Percentiles rank a stretch among this genome's conserved stretches.
These are phyloP conservation scores for Arenaria interpres DNA, from an alignment of 2,113 vertebrate genomes.

Conservation along the genomic window DNA sequence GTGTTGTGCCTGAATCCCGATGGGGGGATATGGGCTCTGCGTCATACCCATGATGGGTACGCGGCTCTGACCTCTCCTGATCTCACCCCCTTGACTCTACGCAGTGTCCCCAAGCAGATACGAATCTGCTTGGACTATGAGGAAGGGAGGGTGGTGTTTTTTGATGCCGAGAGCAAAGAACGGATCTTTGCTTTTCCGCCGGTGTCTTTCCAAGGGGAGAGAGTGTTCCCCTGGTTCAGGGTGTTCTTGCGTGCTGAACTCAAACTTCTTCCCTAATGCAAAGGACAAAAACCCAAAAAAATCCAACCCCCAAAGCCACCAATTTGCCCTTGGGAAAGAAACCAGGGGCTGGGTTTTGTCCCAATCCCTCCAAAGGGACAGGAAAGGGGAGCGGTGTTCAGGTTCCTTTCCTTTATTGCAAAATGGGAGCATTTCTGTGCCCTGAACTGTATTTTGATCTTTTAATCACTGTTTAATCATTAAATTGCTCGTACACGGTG, in stretches of 20 bases:
- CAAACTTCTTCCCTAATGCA: not conserved
- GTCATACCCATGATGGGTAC: no score
- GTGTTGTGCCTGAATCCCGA: fast-evolving
- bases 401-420: not conserved
- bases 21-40: not conserved
- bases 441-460: not conserved
- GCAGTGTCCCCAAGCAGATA: fast-evolving
- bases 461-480: not conserved
- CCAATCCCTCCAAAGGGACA: not conserved
- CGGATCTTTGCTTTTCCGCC: not conserved
- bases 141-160: not conserved
- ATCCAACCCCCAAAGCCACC: not conserved
- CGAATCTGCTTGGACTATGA: not conserved
- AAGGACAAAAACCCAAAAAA: not conserved
- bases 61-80: not conserved
- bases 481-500: no score
- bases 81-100: not conserved
- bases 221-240: not conserved
- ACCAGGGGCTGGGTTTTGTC: not conserved
- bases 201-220: not conserved
- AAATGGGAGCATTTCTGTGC: not conserved
- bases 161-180: not conserved
- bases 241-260: not conserved
- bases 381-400: not conserved
- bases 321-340: not conserved